These are phyloP conservation scores for Thunnus thynnus DNA, from an alignment of 2,113 vertebrate species.

Conservation along the genomic window DNA sequence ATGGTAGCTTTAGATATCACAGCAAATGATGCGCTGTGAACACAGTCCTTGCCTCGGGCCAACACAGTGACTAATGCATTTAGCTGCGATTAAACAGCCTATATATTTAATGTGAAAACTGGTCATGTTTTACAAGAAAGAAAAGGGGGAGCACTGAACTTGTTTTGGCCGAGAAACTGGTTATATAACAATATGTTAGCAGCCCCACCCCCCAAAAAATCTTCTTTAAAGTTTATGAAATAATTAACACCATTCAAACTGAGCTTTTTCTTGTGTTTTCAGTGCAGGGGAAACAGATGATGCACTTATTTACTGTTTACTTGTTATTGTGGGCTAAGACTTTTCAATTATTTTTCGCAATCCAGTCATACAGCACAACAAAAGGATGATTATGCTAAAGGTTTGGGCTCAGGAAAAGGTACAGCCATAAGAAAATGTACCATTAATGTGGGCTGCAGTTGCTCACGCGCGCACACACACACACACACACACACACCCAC, in stretches of 20 bases:
- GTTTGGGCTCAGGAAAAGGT: slow-evolving; percentile 55
- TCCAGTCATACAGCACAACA: slow-evolving; percentile 63
- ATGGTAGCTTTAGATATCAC: slow-evolving; percentile 70
- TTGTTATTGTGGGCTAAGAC: slow-evolving; percentile 62
- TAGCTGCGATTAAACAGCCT: slow-evolving; percentile 75
- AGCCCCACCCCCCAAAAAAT: not conserved
- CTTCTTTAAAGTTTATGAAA: slow-evolving; percentile 23
- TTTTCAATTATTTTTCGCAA: slow-evolving; percentile 66
- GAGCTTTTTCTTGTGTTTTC: slow-evolving; percentile 21
- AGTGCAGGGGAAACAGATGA: slow-evolving; percentile 21
- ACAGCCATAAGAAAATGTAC: slow-evolving; percentile 51
- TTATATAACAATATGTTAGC: slow-evolving; percentile 40
- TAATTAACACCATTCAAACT: slow-evolving; percentile 16
- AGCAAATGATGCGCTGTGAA: slow-evolving; percentile 71
- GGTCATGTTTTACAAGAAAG: slow-evolving; percentile 58
- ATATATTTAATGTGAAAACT: slow-evolving; percentile 71
- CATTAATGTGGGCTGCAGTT: slow-evolving; percentile 44
- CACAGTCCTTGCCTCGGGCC: slow-evolving; percentile 59
- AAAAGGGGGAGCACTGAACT: slow-evolving; percentile 35
- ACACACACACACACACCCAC: slow-evolving; percentile 1
- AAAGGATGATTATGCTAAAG: slow-evolving; percentile 55
- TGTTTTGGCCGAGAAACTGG: slow-evolving; percentile 21
- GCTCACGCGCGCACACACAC: slow-evolving; percentile 10
- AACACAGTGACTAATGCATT: slow-evolving; percentile 76
- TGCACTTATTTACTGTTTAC: slow-evolving; percentile 59